Evolutionary conservation across 2,113 vertebrate genomes (phyloP), one percentile per base, ranked within the genome.

Genomic region (Condylura cristata): DNA sequence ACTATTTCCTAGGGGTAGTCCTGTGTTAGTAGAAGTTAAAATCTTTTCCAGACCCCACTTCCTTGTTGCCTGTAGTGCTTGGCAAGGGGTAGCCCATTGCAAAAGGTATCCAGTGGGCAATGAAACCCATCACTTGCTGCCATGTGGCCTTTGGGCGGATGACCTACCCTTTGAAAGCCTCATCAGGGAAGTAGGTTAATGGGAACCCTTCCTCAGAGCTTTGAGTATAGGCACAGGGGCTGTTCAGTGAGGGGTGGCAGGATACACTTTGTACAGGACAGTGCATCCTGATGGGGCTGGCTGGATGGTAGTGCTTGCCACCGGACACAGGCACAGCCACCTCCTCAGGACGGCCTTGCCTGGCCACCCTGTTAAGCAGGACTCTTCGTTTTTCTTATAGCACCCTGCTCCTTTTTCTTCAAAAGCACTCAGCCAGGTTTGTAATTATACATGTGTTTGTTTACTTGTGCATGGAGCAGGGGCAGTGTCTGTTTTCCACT

Each of bases 381-480:
- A 53, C 58, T 89, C 48, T 65, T 61, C 34, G 44, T 34, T 79
- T 10, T 26, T 58, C 41, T 85, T 60, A 48, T 5, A 60, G 48
- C 78, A 65, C 65, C 48, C 65, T 53, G 65, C 68, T 68, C 39
- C 39, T 41, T 88, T 81, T 89, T 76, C 89, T 94, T 93, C 91
- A 87, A 53, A 93, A 90, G 86, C 79, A 90, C 87, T 93, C 39
- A 75, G 53, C 75, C 48, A 60, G 44, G 89, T 83, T 89, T 96
- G 94, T 92, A 91, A 89, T 94, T 84, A 95, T 2, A 72, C 18
- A 48, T 2, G 20, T 78, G 74, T 90, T 71, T 80, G 84, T 91
- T 97, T 87, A 87, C 93, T 93, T 94, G 95, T 95, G 79, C 63
- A 9, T 11, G 84, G 83, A 75, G 83, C 32, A 34, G 61, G 44